A percentile compares a stretch with the other conserved stretches of the same genome.
Conservation (phyloP, 2,113 vertebrate species). For the Chloropsis cyanopogon region DNA sequence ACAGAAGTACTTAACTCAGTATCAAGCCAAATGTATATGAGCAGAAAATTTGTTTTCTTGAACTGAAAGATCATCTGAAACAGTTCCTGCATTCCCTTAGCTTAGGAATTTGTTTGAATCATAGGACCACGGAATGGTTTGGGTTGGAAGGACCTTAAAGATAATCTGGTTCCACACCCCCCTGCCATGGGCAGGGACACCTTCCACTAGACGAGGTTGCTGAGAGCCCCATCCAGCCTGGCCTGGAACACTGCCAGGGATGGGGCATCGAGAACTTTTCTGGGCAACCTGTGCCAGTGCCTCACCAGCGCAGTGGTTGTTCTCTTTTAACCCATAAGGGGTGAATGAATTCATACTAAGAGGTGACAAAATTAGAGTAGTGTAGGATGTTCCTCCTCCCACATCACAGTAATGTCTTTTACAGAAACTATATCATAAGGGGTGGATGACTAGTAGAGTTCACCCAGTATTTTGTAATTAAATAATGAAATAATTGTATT, state of each 20-base stretch:
- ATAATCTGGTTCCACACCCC: fast-evolving
- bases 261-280: not conserved
- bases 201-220: not conserved
- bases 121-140: not conserved
- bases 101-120: not conserved
- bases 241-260: not conserved
- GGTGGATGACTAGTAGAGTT: not conserved
- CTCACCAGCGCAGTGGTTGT: not conserved
- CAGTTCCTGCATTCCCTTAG: not conserved
- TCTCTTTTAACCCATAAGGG: not conserved
- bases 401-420: not conserved
- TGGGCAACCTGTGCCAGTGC: too few relatives aligned
- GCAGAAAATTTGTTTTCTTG: not conserved
- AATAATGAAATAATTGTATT: not conserved
- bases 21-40: not conserved
- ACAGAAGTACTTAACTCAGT: not conserved
- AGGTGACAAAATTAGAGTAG: not conserved
- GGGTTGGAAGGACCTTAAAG: not conserved
- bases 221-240: fast-evolving
- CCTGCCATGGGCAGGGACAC: not conserved
- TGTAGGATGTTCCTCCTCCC: not conserved
- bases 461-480: not conserved
- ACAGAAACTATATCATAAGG: not conserved
- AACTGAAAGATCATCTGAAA: not conserved
- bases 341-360: not conserved